Conservation (phyloP, 2,797 vertebrate species). For the Eospalax fontanierii region DNA sequence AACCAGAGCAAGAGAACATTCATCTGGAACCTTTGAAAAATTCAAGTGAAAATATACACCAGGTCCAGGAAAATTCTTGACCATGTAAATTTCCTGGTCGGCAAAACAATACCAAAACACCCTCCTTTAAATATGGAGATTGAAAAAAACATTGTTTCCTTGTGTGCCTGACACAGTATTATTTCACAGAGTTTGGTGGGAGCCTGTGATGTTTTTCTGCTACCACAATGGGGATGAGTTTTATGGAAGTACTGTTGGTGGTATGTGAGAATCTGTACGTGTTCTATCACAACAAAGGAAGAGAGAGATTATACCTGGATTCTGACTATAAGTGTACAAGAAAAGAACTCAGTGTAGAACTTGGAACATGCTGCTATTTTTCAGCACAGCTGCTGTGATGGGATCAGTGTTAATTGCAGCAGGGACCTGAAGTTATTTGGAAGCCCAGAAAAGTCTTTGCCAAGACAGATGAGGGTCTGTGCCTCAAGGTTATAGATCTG, state of each 20-base stretch:
- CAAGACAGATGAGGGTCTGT: conserved; percentile 45
- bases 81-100: background rate
- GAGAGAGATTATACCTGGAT: conserved; percentile 32
- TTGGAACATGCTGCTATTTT: conserved; percentile 46
- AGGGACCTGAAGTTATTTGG: background rate
- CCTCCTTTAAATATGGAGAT: background rate
- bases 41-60: conserved; percentile 21
- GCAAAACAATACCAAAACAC: background rate
- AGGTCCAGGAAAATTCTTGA: background rate
- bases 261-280: conserved; percentile 7
- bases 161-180: conserved; percentile 12
- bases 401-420: conserved; percentile 18
- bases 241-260: conserved; percentile 55
- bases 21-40: conserved; percentile 1
- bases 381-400: background rate
- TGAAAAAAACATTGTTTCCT: conserved; percentile 44
- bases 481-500: conserved; percentile 5
- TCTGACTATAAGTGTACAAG: background rate
- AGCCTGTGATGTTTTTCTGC: background rate
- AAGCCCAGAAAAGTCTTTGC: conserved; percentile 33
- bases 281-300: conserved; percentile 30
- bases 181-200: conserved; percentile 41
- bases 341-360: background rate
- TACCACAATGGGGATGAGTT: conserved; percentile 32
- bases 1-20: background rate